A percentile compares a stretch with the other conserved stretches of the same genome.
Conservation (phyloP, 2,113 vertebrate species). For the Rattus rattus region DNA sequence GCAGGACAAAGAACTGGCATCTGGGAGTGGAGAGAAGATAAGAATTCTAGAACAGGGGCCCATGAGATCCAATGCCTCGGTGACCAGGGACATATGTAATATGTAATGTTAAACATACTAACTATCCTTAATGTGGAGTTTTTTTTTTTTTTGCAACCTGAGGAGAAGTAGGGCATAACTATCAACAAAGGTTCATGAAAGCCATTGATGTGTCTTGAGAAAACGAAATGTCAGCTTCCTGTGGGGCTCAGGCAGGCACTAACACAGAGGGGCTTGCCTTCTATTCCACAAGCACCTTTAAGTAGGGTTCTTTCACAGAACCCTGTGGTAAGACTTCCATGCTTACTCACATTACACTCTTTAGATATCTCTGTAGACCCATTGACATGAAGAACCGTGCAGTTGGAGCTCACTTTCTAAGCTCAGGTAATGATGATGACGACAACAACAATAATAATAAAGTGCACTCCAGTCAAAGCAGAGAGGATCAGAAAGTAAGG, state of each 20-base stretch:
- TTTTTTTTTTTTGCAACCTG: not conserved
- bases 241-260: rapidly evolving
- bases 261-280: rapidly evolving
- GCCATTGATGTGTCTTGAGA: not conserved
- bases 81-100: not conserved
- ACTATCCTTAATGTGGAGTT: not conserved
- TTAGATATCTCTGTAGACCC: rapidly evolving
- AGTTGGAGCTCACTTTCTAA: not conserved
- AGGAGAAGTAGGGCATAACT: not conserved
- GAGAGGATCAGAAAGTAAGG: not conserved
- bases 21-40: too few relatives aligned
- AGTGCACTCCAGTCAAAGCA: not conserved
- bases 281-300: rapidly evolving
- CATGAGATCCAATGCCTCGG: not conserved
- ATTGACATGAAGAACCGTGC: rapidly evolving
- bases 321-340: rapidly evolving
- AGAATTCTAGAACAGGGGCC: not conserved
- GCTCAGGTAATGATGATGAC: not conserved
- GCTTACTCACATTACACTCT: rapidly evolving
- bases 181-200: not conserved
- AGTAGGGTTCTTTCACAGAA: rapidly evolving
- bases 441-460: not conserved
- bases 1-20: not conserved
- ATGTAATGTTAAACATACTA: not conserved
- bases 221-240: not conserved